Percentiles rank a stretch among this genome's conserved stretches.
These are phyloP conservation scores for Sacculina carcini DNA, from an alignment of 2,888 invertebrate species.

Conservation along the genomic window DNA sequence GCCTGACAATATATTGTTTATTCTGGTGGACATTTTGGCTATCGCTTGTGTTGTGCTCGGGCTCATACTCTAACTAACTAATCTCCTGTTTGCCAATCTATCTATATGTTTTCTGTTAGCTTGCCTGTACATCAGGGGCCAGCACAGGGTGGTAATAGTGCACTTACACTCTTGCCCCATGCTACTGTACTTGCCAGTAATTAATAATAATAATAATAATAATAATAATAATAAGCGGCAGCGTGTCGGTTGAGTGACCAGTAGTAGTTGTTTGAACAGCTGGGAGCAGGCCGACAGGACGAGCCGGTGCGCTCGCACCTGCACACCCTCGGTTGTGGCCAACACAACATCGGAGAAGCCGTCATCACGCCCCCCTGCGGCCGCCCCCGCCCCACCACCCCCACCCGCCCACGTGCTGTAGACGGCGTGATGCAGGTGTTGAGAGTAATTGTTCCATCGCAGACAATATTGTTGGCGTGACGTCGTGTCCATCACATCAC, in stretches of 20 bases:
- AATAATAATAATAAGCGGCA: slow-evolving; percentile 12
- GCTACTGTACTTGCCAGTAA: background rate
- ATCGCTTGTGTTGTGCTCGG: too few species aligned
- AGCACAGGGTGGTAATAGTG: too few species aligned
- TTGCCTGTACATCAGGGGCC: too few species aligned
- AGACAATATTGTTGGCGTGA: slow-evolving; percentile 19
- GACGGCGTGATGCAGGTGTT: background rate
- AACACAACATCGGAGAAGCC: background rate
- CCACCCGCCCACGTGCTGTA: background rate
- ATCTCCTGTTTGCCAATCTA: too few species aligned
- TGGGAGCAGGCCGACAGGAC: background rate
- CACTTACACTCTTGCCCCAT: too few species aligned
- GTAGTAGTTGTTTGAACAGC: background rate
- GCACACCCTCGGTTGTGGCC: background rate
- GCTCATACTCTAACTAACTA: too few species aligned
- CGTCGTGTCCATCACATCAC: too few species aligned
- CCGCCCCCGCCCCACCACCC: too few species aligned
- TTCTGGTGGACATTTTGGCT: too few species aligned
- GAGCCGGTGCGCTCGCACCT: background rate
- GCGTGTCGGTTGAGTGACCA: background rate
- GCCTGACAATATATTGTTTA: too few species aligned
- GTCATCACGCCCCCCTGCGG: background rate
- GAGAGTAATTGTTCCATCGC: slow-evolving; percentile 19
- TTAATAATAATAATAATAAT: background rate
- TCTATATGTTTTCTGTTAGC: too few species aligned